Percentiles rank a stretch among this genome's conserved stretches.
Conservation (phyloP, 2,113 vertebrate species). For the Acinonyx jubatus region DNA sequence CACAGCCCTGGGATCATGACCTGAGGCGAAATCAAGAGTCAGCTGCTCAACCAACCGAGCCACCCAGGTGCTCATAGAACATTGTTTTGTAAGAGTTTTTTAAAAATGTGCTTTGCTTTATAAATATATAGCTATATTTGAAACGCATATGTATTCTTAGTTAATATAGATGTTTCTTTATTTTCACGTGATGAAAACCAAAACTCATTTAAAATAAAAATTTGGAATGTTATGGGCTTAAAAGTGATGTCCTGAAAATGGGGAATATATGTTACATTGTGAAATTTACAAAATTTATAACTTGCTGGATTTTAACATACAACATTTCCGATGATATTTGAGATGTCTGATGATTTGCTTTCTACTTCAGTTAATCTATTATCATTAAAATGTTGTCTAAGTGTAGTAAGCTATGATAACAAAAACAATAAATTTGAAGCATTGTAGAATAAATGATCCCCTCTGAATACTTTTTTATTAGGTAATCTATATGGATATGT, state of each 20-base stretch:
- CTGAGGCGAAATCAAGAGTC: no score
- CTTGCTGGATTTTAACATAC: neutral
- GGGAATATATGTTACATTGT: neutral
- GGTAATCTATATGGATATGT: neutral
- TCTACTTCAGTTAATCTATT: neutral
- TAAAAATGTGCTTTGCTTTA: neutral
- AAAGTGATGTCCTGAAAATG: neutral
- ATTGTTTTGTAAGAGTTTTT: neutral
- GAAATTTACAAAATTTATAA: conserved; percentile 16
- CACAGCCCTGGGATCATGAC: no score
- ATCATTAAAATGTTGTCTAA: neutral
- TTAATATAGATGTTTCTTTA: neutral
- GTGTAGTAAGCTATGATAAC: neutral
- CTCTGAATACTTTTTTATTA: neutral
- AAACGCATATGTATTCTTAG: neutral
- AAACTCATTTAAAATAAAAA: conserved; percentile 36
- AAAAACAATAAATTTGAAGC: neutral
- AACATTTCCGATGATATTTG: neutral
- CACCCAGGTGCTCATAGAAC: neutral
- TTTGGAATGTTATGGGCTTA: neutral
- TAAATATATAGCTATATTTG: neutral
- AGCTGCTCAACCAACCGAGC: no score
- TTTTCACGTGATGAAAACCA: neutral
- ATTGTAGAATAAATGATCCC: neutral
- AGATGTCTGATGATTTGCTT: neutral